phyloP scores from a whole-genome alignment of 2,888 invertebrate species.

The Sepiola atlantica region DNA sequence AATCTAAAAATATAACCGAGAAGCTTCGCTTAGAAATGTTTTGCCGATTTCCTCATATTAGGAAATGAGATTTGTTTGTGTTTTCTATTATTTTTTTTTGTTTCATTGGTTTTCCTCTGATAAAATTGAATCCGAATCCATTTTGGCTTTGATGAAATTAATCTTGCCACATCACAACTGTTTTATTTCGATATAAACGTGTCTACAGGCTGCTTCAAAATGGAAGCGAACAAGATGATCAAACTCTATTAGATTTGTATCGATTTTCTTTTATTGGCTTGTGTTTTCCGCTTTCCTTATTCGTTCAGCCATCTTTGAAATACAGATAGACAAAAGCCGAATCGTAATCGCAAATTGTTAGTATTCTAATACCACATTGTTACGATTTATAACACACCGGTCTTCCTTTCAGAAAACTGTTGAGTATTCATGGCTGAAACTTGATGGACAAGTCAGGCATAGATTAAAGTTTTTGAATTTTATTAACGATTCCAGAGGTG shows the following conservation, averaged over 20 bases:
- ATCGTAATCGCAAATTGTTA: background rate
- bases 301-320: background rate
- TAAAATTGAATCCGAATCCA: background rate
- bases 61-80: background rate
- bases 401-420: too few relatives aligned
- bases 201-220: background rate
- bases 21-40: background rate
- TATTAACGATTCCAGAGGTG: too few relatives aligned
- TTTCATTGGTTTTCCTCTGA: background rate
- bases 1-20: background rate
- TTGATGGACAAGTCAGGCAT: too few relatives aligned
- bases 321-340: background rate
- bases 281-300: background rate
- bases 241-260: background rate
- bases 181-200: conserved; percentile 13
- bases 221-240: background rate
- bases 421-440: too few relatives aligned
- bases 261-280: background rate
- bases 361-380: background rate
- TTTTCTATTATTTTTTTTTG: background rate
- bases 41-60: background rate
- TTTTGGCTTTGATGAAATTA: background rate
- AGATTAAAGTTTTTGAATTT: too few relatives aligned
- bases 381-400: background rate
- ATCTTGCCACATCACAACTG: background rate